Evolutionary conservation across 2,113 vertebrate species (phyloP).

Genomic region (Hippolais icterina): DNA sequence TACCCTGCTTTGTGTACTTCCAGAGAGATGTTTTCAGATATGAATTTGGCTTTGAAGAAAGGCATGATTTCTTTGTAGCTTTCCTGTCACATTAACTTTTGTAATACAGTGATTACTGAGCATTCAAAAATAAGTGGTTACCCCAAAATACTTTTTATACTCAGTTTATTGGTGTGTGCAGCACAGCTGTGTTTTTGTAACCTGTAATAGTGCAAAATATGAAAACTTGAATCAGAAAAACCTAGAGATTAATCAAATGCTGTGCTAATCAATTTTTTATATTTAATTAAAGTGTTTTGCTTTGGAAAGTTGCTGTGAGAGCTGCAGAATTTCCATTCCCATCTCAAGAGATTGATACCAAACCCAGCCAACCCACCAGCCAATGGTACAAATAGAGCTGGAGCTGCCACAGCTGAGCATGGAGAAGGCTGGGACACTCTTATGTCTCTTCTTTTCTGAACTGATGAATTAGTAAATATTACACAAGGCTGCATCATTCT

Average conservation of each 20-base stretch:
- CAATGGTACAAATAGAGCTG: accelerated
- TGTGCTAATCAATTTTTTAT: constrained; percentile 26
- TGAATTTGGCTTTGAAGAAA: constrained; percentile 15
- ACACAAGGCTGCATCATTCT: not conserved
- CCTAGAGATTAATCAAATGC: not conserved
- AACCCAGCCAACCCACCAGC: not conserved
- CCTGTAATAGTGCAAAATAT: not conserved
- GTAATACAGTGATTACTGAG: not conserved
- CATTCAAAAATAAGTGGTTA: not conserved
- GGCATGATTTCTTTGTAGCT: constrained; percentile 6
- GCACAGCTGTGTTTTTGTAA: not conserved
- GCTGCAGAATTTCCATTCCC: not conserved
- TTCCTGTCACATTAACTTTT: not conserved
- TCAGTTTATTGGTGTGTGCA: not conserved
- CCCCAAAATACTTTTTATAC: not conserved
- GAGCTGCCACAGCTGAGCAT: not conserved
- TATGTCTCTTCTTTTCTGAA: not conserved
- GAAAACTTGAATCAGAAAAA: not conserved
- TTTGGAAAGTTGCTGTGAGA: not conserved
- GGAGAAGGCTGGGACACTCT: not conserved
- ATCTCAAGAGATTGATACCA: not conserved
- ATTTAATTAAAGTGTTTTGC: constrained; percentile 34
- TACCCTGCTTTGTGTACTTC: not conserved
- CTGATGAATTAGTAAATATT: not conserved
- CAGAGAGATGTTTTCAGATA: not conserved